Base-by-base conservation (phyloP, 2,113 vertebrate species). In the Oncorhynchus clarkii region DNA sequence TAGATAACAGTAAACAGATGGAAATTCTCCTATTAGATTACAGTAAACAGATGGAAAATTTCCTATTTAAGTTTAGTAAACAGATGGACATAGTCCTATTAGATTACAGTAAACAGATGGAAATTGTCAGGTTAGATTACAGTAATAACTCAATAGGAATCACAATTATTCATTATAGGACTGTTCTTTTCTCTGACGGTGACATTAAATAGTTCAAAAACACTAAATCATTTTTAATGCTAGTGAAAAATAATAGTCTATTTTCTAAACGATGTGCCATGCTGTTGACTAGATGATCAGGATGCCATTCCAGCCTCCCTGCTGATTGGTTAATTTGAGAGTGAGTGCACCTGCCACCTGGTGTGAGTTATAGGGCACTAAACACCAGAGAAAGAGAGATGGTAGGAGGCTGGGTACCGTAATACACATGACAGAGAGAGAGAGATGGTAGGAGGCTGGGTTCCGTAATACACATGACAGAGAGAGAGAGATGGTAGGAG, bases 181-280 rank as follows among this genome's bases (percentile, higher is more conserved):
- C 14, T 1, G 45, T 0, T 45, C 8, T 11, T 45, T 45, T 45
- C 79, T 89, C 87, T 89, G 82, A 8, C 78, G 81, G 84, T 87
- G 87, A 91, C 90, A 90, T 92, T 87, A 87, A 84, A 88, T 81
- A 89, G 81, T 88, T 89, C 88, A 87, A 90, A 91, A 86, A 88
- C 86, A 82, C 84, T 92, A 92, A 92, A 93, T 93, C 91, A 93
- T 92, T 92, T 93, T 92, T 90, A 93, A 94, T 92, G 91, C 90
- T 82, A 80, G 86, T 62, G 87, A 91, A 93, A 91, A 92, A 92
- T 93, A 94, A 93, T 91, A 90, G 92, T 88, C 91, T 89, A 93
- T 94, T 93, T 93, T 85, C 91, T 90, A 93, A 92, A 93, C 81
- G 92, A 91, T 84, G 89, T 91, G 87, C 79, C 91, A 88, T 84